Evolutionary conservation across 92 coral and sea anemone genomes (phyloP), one percentile per base, ranked within the genome.

Genomic region (Porites rus): DNA sequence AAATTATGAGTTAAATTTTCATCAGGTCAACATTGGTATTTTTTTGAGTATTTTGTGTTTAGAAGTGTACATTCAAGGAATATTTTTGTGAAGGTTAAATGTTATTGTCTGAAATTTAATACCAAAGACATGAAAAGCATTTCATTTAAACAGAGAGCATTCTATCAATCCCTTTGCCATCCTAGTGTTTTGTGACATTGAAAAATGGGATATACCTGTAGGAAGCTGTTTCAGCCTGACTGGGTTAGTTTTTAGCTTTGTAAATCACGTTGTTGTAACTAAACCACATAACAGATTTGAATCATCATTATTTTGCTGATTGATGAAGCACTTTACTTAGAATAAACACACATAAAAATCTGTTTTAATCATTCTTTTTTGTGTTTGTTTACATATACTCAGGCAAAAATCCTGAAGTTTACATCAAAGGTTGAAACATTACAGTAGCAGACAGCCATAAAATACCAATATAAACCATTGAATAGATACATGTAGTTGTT

Each of bases 41-140:
- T 73, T 72, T 19, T 24, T 51, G 38, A 18, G 22, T 56, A 73
- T 75, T 31, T 51, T 73, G 61, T 38, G 46, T 38, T 4, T 38
- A 38, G 20, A 82, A 82, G 43, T 61, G 87, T 61, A 83, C 69
- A 73, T 74, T 51, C 62, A 71, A 1, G 46, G 69, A 22, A 82
- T 63, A 70, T 50, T 63, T 81, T 25, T 83, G 53, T 72, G 43
- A 22, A 61, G 86, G 69, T 51, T 72, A 60, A 74, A 72, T 21
- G 52, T n/a, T 43, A 62, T 78, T 83, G 70, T 74, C 80, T 83
- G 87, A 83, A 83, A 83, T 83, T 62, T 46, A 74, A 83, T 28
- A 83, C 87, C 80, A 60, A 73, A 82, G 46, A 74, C 51, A 83
- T 83, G 87, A 73, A 62, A 46, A 52, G 51, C 28, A 83, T 83